Evolutionary conservation across 2,113 vertebrate species (phyloP).

Genomic region (Eupsittula cactorum): DNA sequence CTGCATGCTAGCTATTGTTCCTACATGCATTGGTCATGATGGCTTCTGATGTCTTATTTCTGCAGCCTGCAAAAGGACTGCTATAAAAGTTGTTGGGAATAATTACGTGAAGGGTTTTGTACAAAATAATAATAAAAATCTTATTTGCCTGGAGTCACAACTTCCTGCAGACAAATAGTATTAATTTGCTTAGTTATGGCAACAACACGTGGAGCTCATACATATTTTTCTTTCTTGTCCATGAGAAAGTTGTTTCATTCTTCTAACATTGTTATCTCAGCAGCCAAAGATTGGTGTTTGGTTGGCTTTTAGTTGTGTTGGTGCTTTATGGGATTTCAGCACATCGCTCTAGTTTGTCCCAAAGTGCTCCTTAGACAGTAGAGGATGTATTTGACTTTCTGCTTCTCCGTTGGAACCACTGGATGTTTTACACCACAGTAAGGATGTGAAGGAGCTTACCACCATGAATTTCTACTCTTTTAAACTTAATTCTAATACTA

Average conservation of each 20-base stretch:
- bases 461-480: not conserved
- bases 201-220: not conserved
- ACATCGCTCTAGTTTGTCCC: not conserved
- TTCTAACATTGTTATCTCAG: not conserved
- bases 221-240: not conserved
- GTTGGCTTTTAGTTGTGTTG: not conserved
- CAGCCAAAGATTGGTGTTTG: not conserved
- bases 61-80: not conserved
- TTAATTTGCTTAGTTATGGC: not conserved
- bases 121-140: not conserved
- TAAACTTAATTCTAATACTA: not conserved
- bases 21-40: fast-evolving
- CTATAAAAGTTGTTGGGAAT: not conserved
- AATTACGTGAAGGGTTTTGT: not conserved
- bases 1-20: not conserved
- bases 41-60: not conserved
- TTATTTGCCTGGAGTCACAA: not conserved
- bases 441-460: not conserved
- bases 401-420: not conserved
- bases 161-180: not conserved
- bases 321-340: not conserved
- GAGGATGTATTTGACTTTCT: not conserved
- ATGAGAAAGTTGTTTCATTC: not conserved
- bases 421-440: not conserved
- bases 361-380: not conserved